Base-by-base conservation (phyloP, 2,797 vertebrate species). In the Epinephelus coioides region DNA sequence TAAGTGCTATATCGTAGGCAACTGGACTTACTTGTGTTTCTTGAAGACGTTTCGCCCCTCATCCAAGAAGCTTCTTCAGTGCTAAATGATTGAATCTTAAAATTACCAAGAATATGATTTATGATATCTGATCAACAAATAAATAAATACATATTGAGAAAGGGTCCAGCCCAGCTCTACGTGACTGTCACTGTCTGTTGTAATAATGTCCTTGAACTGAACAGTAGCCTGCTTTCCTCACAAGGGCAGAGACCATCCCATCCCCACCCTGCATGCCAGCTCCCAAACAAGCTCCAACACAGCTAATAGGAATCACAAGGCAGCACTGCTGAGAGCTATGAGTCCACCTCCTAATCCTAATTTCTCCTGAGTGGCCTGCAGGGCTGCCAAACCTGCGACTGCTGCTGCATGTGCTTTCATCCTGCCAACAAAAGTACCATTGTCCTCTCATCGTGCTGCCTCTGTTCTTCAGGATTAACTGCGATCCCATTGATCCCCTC, bases 281-380 rank as follows among this genome's bases (percentile, higher is more conserved):
- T 69, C 61, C 69, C 74, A 80, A 73, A 81, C 84, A 69, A 85
- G 78, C 82, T 75, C 76, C 51, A 85, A 73, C 88, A 75, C 70
- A 43, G 79, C 84, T 93, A 90, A 92, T 88, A 73, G 84, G 79
- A 92, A 86, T 90, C 89, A 87, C 84, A 84, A 85, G 88, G 81
- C 85, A 83, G 72, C 83, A 50, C 72, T 81, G 81, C 85, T 78
- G 64, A 71, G 82, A 68, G 75, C 64, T 73, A 15, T 53, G 70
- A 87, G 83, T 80, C 82, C 79, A 72, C 64, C 40, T 75, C 75
- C 83, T 89, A 82, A 87, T 82, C 80, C 83, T 83, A 76, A 79
- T 87, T 82, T 80, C 82, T 90, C 70, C 57, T 79, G 68, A 85
- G 76, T 56, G 76, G 57, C 78, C 74, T 71, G 81, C 62, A 59